Conservation (phyloP, 2,888 invertebrate genomes). For the Stramonita haemastoma region DNA sequence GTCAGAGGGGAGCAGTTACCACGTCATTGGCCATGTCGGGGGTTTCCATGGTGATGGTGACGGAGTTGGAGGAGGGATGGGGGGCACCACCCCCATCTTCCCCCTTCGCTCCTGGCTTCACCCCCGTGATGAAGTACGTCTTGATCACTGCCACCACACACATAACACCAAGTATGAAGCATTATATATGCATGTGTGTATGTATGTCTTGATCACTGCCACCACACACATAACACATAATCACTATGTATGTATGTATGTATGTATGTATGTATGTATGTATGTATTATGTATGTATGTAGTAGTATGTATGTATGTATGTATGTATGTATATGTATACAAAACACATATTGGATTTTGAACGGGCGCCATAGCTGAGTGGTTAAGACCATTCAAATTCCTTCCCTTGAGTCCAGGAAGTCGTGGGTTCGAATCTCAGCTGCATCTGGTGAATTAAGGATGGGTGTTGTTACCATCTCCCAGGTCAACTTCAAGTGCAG, state of each 20-base stretch:
- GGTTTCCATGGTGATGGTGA: slow-evolving; percentile 46
- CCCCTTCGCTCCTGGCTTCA: slow-evolving; percentile 53
- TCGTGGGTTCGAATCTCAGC: no score
- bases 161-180: no score
- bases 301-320: neutral
- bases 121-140: slow-evolving; percentile 68
- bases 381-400: no score
- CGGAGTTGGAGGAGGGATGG: slow-evolving; percentile 30
- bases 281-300: neutral
- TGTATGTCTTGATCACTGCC: no score
- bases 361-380: no score
- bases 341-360: no score
- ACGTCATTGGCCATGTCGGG: slow-evolving; percentile 17
- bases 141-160: slow-evolving; percentile 61
- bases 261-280: neutral
- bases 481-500: no score
- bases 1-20: neutral
- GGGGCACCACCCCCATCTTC: neutral
- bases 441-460: no score
- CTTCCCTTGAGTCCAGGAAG: no score
- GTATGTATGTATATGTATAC: neutral
- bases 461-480: no score
- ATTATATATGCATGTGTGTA: no score
- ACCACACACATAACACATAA: neutral
- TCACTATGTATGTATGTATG: neutral